Base-by-base conservation (phyloP, 2,888 invertebrate species). In the Rotaria sp. region DNA sequence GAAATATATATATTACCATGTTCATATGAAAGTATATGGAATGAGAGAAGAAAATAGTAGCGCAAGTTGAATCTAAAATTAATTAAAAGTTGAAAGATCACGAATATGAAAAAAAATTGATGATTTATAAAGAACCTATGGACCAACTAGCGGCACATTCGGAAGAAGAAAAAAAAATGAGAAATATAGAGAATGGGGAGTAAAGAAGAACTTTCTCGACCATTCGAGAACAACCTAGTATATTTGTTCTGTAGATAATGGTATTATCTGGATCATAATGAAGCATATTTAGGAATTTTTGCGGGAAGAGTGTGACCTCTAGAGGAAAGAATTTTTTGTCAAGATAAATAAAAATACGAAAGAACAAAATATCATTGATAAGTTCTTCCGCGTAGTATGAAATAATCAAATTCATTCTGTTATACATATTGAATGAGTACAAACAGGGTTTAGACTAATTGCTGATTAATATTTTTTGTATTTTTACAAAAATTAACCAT, bases 151-250 rank as follows among this genome's bases (percentile, higher is more conserved):
- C 67, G 67, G 35, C 67, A 30, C 35, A 21, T 67, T 67, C 35
- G 35, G 67, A 38, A 38, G 67, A 67, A 35, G 7, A 59, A 30
- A 30, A 35, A n/a, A 7, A 38, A 67, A 67, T 18, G 67, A 67
- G 35, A 67, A 18, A 21, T 21, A 5, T 35, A 38, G 21, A 67
- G 35, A 67, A 21, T 18, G 10, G 0, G 67, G 67, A 67, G 35
- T 67, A 67, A 4, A 38, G 67, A 67, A 67, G 67, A 67, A 67
- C 67, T 67, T 67, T 67, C 67, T 67, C 67, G 67, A 67, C 67
- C 67, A 67, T 67, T 67, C 67, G 67, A 67, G 67, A 67, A 67
- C 35, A 67, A 67, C 38, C 67, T 67, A 67, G 67, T 67, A 67
- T 67, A 35, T 67, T 67, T 67, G 67, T 67, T 67, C 67, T 35